Evolutionary conservation across 2,113 vertebrate species (phyloP).

Genomic region (Pachyramphus minor): DNA sequence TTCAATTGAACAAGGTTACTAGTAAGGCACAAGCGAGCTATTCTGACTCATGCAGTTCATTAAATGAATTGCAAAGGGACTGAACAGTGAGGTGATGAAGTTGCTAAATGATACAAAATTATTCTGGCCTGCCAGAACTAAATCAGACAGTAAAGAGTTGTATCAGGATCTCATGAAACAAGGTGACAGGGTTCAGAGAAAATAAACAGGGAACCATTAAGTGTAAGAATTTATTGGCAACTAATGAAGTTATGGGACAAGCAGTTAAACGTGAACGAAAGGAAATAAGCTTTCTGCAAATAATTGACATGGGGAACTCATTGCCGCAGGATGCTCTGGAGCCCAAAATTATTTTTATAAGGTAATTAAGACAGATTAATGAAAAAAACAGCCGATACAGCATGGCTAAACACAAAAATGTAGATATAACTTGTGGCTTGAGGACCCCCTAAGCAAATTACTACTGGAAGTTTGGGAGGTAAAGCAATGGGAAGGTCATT

Average conservation of each 20-base stretch:
- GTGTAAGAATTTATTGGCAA: background rate
- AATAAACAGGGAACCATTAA: slow-evolving; percentile 1
- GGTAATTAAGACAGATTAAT: background rate
- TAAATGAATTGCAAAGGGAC: background rate
- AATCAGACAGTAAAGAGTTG: background rate
- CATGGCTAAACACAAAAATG: background rate
- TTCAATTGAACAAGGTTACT: background rate
- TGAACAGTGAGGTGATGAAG: background rate
- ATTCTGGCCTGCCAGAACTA: background rate
- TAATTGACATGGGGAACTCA: background rate
- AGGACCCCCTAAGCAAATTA: background rate
- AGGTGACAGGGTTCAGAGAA: background rate
- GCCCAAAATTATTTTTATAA: background rate
- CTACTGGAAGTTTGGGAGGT: background rate
- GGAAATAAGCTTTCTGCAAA: background rate
- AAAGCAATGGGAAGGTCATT: background rate
- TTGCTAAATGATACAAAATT: background rate
- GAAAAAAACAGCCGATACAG: background rate
- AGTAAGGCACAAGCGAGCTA: background rate
- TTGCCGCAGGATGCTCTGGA: background rate
- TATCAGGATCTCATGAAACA: background rate
- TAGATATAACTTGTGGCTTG: background rate
- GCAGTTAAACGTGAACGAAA: background rate
- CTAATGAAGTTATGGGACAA: background rate
- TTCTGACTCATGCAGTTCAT: background rate